phyloP scores from a whole-genome alignment of 2,888 invertebrate species.

The Leptogaster cylindrica region DNA sequence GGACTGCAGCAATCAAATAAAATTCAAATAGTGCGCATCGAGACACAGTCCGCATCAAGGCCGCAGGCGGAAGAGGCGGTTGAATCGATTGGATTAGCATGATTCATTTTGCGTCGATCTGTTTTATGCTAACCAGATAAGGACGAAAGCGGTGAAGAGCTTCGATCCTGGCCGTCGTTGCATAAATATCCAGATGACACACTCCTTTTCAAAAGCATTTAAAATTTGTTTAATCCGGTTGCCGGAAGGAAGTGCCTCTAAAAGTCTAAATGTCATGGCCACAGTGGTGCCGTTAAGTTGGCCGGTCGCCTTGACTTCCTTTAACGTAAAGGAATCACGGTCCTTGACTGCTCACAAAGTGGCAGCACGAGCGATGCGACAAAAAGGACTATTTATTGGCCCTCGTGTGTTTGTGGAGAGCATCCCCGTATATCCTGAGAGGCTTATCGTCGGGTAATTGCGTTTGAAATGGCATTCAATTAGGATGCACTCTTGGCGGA shows the following conservation, averaged over 20 bases:
- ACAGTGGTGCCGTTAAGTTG: background rate
- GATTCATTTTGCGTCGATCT: no score
- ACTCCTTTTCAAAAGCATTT: background rate
- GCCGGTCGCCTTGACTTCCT: background rate
- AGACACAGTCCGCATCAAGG: no score
- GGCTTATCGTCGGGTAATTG: conserved; percentile 14
- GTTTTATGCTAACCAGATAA: no score
- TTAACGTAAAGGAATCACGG: background rate
- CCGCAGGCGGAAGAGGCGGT: no score
- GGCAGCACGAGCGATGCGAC: background rate
- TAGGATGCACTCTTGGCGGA: conserved; percentile 13
- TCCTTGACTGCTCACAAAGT: background rate
- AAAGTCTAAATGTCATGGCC: background rate
- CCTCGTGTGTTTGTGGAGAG: background rate
- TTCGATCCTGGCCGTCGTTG: no score
- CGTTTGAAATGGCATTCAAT: conserved; percentile 7
- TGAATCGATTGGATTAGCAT: no score
- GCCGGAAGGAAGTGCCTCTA: background rate
- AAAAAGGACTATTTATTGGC: conserved; percentile 13
- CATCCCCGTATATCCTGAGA: background rate
- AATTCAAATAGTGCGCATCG: no score
- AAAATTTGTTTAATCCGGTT: background rate
- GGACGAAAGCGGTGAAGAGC: no score
- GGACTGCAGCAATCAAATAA: no score
- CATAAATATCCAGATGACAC: no score